Evolutionary conservation across 2,113 vertebrate species (phyloP), one percentile per base, ranked within the genome.

Genomic region (Mohoua ochrocephala): DNA sequence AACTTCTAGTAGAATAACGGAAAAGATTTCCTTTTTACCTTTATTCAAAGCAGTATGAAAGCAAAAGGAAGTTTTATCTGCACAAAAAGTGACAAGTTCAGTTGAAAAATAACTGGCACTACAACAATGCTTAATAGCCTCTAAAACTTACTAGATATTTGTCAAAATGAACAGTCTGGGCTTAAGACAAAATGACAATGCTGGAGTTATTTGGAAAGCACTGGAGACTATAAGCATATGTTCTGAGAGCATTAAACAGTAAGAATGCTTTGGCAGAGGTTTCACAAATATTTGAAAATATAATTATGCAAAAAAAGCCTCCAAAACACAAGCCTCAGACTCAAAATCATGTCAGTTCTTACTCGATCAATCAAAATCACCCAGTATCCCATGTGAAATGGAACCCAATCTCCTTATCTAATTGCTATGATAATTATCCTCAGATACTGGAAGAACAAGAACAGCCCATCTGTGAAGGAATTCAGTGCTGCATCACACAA

Each of bases 401-500:
- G 65, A 96, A 83, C 50, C 64, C 42, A 76, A 56, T 59, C 71
- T 61, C 78, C 91, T 84, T 28, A 64, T 82, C 57, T 91, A 85
- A 94, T 86, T 95, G 75, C 67, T 69, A 9, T 52, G 54, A 88
- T 85, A 91, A 93, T 94, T 91, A 54, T 83, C 84, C 77, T 84
- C 50, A n/a, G 61, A 50, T 23, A 80, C 15, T 41, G 27, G 67
- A 88, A 83, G 67, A 95, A 74, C 10, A 87, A 68, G 41, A 93
- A 86, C 4, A 5, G 78, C 44, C 67, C 87, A 88, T 91, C 87
- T 95, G 93, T 83, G 87, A 91, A 96, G 33, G 42, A 85, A 94
- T 90, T 77, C 45, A 76, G 35, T 8, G 9, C 54, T 83, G 35
- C 67, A 84, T 41, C 39, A 59, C 56, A 37, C 23, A 44, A 69